Evolutionary conservation across 37 sponge, comb jelly and placozoan genomes (phyloP), one percentile per base, ranked within the genome.

Genomic region (Aplysina aerophoba): DNA sequence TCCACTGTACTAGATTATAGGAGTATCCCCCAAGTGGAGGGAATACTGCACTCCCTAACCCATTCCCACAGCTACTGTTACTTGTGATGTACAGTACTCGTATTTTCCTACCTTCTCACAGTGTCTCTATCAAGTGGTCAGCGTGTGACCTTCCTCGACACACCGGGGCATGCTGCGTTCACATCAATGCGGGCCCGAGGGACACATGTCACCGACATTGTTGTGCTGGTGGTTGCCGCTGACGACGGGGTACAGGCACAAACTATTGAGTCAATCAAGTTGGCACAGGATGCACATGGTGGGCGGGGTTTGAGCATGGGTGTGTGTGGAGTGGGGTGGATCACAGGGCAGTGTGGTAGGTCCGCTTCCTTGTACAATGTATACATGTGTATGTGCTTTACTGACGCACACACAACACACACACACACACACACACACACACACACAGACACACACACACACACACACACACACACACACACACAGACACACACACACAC

Each of bases 121-220:
- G 86, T 85, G 50, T 22, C 39, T 30, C 0, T 87, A 56, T 55
- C 87, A 37, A 74, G 38, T 80, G 91, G 92, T 28, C 72, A 80
- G 15, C 80, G 40, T 62, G 81, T 98, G 55, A 98, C 99, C 13
- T 93, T 98, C 63, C 91, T 98, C 44, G 99, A 98, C 81, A 98
- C 99, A 8, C 99, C 99, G 22, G 99, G 99, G 15, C 99, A 98
- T 82, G 99, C 96, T 16, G 96, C 96, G 22, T 98, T 98, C 87
- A 73, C 92, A 6, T 68, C 85, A 28, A 94, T 98, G 95, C 62
- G 99, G 44, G 86, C 91, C 0, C 73, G 97, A 0, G 99, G 99
- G 21, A 93, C 95, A 20, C 5, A 81, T 6, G 73, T 92, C 71
- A 96, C 97, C 36, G 96, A 98, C 57, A 87, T 96, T 31, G 91